Evolutionary conservation across 2,797 vertebrate species (phyloP), one percentile per base, ranked within the genome.

Genomic region (Centropyge bicolor): DNA sequence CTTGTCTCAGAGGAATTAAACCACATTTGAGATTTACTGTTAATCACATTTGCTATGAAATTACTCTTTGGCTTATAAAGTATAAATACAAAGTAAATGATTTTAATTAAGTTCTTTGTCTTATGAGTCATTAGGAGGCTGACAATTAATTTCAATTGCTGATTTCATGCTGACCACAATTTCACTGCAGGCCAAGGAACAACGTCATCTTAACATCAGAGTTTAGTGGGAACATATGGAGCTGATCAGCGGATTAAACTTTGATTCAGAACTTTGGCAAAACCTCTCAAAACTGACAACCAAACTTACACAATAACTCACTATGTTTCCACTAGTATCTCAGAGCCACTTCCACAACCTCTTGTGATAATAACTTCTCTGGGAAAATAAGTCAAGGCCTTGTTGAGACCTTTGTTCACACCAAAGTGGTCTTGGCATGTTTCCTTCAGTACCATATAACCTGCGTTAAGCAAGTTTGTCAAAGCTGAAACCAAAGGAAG

Each of bases 401-500:
- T n/a, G 43, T 20, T 16, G 36, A 22, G 35, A 43, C 40, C 56
- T 70, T 83, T 82, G 65, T 81, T 80, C 74, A 35, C 49, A 36
- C 43, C 82, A 67, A 17, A 76, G 79, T 66, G 61, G 80, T 76
- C 84, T 85, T 89, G 81, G 68, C 85, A 85, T 22, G 16, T 54
- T 71, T 79, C 67, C 68, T 43, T 57, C 66, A 43, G 48, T 48
- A 49, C 70, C 35, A 81, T 62, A 73, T 59, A 46, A 82, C 76
- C 65, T 86, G 67, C 11, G 59, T 74, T 66, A 56, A 88, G 74
- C 38, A 80, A 59, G 69, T 70, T 64, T 82, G 63, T 80, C 49
- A 78, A 66, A 59, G 59, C 40, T 27, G 17, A 60, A 88, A 63
- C 75, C 31, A 81, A 54, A 92, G 84, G 87, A 91, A 90, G 80